Evolutionary conservation across 2,797 vertebrate species (phyloP), one percentile per base, ranked within the genome.

Genomic region (Leptoclinus maculatus): DNA sequence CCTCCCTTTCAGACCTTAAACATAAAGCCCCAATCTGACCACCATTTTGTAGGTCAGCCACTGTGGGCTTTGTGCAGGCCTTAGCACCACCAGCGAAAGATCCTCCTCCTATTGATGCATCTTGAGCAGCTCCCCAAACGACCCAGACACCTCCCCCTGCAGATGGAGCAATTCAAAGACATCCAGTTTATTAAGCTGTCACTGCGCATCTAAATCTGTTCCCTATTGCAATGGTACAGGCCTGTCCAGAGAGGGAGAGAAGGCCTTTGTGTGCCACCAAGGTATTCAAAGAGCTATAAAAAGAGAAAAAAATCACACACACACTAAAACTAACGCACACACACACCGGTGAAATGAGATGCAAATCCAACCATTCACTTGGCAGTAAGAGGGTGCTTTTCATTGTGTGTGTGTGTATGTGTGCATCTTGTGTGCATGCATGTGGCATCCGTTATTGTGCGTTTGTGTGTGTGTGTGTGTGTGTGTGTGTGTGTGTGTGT

Each of bases 171-270:
- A 89, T 91, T 95, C 95, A 93, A 94, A 94, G 94, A 94, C 93
- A 94, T 95, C 93, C 92, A 94, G 95, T 95, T 94, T 97, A 98
- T 97, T 97, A 97, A 98, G 96, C 95, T 97, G 97, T 98, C 97
- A 98, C 94, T 62, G 94, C 94, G 94, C 94, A 97, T 98, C 96
- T 97, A 98, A 98, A 97, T 97, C 97, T 96, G 96, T 97, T 96
- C 96, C 94, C 95, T 96, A 94, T 97, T 96, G 91, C 96, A 97
- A 94, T 95, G 95, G 95, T 90, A 94, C 93, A 83, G 93, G 91
- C 93, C 93, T 94, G 88, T 86, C 90, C 90, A 84, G 92, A 94
- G 67, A 82, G 78, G 69, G 32, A 66, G 65, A 66, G 65, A 53
- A 74, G 95, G 96, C 94, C 95, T 97, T 97, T 94, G 95, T 97